phyloP scores from a whole-genome alignment of 2,113 vertebrate species.

The Puma concolor region DNA sequence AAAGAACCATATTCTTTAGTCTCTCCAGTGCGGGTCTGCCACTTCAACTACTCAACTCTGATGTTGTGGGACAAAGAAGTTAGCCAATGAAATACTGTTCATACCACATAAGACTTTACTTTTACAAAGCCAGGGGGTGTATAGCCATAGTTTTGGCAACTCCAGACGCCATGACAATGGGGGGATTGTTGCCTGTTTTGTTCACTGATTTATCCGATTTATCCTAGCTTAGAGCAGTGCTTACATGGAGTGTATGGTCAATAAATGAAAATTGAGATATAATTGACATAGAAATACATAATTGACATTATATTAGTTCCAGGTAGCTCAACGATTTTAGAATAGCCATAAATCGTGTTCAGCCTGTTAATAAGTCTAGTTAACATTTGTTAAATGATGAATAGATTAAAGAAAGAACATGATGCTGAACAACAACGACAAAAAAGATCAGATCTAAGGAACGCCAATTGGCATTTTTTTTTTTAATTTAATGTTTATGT shows the following conservation, averaged over 20 bases:
- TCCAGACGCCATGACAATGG: not conserved
- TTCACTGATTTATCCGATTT: not conserved
- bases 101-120: not conserved
- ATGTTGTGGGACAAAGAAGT: fast-evolving
- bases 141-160: not conserved
- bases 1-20: fast-evolving
- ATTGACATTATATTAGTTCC: not conserved
- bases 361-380: not conserved
- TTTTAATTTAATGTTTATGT: no score
- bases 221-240: not conserved
- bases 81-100: fast-evolving
- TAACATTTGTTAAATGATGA: not conserved
- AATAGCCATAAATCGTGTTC: no score
- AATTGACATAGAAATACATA: not conserved
- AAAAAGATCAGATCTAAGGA: not conserved
- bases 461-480: fast-evolving
- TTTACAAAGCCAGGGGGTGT: not conserved
- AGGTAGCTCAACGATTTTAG: not conserved
- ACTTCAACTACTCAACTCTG: not conserved
- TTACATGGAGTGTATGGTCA: fast-evolving
- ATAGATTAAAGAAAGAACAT: not conserved
- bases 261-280: not conserved
- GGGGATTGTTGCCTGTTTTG: not conserved
- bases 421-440: not conserved
- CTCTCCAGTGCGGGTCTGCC: not conserved